A percentile compares a stretch with the other conserved stretches of the same genome.
phyloP scores from a whole-genome alignment of 2,888 invertebrate species.

The Drosophila ochracea region DNA sequence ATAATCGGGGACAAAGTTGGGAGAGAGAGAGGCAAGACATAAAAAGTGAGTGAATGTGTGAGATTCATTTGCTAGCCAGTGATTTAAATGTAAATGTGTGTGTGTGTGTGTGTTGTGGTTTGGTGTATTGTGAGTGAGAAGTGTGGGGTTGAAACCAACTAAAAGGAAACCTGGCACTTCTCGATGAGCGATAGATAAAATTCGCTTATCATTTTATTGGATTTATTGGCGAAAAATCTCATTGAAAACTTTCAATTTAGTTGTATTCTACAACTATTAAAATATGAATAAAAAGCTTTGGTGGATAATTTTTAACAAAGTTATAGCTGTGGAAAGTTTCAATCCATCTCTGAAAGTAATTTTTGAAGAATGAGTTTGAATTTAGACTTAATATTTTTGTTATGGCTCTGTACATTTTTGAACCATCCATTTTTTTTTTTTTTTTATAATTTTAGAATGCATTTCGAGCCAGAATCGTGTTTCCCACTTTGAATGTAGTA shows the following conservation, averaged over 20 bases:
- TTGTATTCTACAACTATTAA: background rate
- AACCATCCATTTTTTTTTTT: too few species aligned
- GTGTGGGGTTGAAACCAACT: conserved; percentile 28
- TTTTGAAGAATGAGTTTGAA: background rate
- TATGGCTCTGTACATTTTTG: too few species aligned
- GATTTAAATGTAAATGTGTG: conserved; percentile 18
- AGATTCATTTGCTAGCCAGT: conserved; percentile 47
- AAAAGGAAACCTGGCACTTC: conserved; percentile 10
- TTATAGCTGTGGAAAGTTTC: background rate
- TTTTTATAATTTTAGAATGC: background rate
- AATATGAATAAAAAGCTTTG: background rate
- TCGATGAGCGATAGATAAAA: background rate
- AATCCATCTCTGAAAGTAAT: background rate
- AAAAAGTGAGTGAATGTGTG: conserved; percentile 47
- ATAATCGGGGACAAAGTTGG: conserved; percentile 21
- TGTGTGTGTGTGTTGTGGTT: conserved; percentile 28
- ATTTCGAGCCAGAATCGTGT: background rate
- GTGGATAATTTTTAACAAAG: background rate
- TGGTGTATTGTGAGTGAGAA: conserved; percentile 6
- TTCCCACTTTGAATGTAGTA: background rate
- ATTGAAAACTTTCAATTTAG: background rate
- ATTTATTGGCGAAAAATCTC: background rate
- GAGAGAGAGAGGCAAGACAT: conserved; percentile 35
- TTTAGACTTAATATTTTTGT: too few species aligned
- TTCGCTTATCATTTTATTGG: background rate